Evolutionary conservation across 2,113 vertebrate genomes (phyloP), one percentile per base, ranked within the genome.

Genomic region (Pleuronectes platessa): DNA sequence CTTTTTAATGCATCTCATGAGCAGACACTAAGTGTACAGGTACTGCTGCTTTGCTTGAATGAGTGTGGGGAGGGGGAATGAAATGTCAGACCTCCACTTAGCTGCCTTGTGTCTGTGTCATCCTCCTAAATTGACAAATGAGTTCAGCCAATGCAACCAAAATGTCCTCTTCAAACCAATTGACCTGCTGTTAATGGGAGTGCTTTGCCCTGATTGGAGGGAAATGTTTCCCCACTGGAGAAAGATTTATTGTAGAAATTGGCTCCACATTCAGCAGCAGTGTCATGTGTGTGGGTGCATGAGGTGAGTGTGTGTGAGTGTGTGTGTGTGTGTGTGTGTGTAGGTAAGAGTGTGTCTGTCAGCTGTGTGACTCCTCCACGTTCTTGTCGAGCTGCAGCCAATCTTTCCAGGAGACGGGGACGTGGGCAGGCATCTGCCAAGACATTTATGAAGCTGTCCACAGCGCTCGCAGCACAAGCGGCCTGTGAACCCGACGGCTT

Each of bases 351-450:
- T 59, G 64, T 9, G 78, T 76, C 76, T 86, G 86, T 79, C 85
- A 79, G 88, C 72, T 56, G 20, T 67, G 77, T 65, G 81, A 74
- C 75, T 86, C 82, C 86, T 86, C 71, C 76, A 73, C 81, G 80
- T 59, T 55, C 31, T 5, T 51, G 77, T 11, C 63, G 79, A 79
- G 79, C 77, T n/a, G 71, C 68, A 77, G 81, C 76, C 74, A 85
- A 86, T 85, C 83, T 71, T 59, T 86, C 42, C 62, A 76, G 71
- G 76, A 86, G 82, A 81, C 67, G 47, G 61, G 73, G 81, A 90
- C 84, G 86, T 88, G 88, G 88, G 90, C 85, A 76, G 83, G 78
- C 86, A 87, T 89, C 87, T 84, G 79, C 71, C 82, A 27, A 71
- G 81, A 79, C 78, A 84, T 85, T 92, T 89, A 86, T 58, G 72